These are phyloP conservation scores for Leptothorax acervorum DNA, from an alignment of 2,888 invertebrate genomes.

Conservation along the genomic window DNA sequence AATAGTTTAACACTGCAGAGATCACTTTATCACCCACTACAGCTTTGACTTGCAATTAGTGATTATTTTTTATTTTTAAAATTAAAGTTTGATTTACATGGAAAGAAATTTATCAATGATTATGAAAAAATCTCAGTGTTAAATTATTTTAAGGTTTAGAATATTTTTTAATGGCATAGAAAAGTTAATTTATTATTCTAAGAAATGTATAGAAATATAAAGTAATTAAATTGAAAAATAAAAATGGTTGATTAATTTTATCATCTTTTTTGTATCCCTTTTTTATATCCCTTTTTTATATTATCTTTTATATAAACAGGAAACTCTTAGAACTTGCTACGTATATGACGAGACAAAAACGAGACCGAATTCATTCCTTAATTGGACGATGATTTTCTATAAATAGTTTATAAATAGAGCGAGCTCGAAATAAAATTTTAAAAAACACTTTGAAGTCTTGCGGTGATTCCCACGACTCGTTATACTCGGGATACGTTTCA, in stretches of 20 bases:
- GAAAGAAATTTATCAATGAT: no score
- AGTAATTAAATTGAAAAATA: background rate
- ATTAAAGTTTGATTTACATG: no score
- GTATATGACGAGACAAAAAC: background rate
- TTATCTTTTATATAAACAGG: no score
- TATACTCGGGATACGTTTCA: background rate
- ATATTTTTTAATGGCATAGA: background rate
- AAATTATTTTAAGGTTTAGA: no score
- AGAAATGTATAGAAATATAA: background rate
- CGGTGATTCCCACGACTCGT: background rate
- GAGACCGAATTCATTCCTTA: slow-evolving; percentile 3
- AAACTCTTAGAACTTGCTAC: background rate
- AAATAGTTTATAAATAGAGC: background rate
- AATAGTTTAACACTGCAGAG: background rate
- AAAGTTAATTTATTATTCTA: background rate
- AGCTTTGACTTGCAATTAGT: no score
- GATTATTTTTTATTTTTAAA: background rate
- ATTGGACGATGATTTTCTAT: background rate
- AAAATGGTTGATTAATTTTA: background rate
- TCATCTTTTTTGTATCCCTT: background rate
- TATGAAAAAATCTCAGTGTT: no score
- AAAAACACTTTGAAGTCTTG: background rate
- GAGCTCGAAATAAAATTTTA: background rate
- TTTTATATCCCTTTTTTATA: no score
- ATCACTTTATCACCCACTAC: no score